Conservation (phyloP, 1,140 invertebrate genomes). For the Wasmannia auropunctata region DNA sequence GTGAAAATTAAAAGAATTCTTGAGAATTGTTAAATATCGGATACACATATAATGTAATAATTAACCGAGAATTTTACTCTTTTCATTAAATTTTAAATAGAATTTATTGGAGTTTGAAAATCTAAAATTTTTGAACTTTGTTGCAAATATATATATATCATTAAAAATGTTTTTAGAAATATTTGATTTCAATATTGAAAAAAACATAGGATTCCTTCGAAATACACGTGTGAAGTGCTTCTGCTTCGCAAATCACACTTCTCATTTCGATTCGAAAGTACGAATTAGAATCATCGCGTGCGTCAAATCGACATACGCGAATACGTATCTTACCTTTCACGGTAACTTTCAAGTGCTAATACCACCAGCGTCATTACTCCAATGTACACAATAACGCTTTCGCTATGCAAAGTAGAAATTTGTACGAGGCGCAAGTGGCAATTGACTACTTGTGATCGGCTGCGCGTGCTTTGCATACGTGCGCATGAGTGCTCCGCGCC, state of each 20-base stretch:
- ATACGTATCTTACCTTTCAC: background rate
- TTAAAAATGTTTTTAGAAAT: background rate
- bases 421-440: constrained; percentile 67
- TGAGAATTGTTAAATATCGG: background rate
- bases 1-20: background rate
- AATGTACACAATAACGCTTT: constrained; percentile 11
- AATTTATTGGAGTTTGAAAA: background rate
- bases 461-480: constrained; percentile 79
- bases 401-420: constrained; percentile 69
- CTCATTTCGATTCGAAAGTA: background rate
- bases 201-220: background rate
- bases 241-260: background rate
- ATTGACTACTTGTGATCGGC: constrained; percentile 65
- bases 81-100: background rate
- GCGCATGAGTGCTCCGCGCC: constrained; percentile 71
- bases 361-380: background rate
- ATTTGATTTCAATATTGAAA: background rate
- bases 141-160: background rate
- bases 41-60: background rate
- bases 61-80: background rate
- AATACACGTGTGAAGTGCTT: background rate
- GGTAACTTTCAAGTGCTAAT: constrained; percentile 21
- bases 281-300: background rate
- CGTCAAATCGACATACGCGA: background rate
- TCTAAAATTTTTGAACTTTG: background rate